Percentiles rank a stretch among this genome's conserved stretches.
Evolutionary conservation across 1,140 invertebrate species (phyloP).

Genomic region (Andrena cerasifolii): DNA sequence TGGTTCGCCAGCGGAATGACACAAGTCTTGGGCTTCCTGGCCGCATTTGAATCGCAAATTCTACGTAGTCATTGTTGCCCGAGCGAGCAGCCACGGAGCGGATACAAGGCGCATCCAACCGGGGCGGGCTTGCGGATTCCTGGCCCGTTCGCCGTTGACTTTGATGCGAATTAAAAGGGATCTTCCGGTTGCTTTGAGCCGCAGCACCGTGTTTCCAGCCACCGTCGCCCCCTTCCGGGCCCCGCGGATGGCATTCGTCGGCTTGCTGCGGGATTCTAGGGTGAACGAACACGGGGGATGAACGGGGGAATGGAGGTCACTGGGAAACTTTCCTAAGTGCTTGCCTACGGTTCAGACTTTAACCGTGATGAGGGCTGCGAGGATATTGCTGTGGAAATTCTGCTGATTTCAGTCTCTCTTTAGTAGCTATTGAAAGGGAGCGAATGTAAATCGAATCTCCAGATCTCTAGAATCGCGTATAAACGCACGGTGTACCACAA

Average conservation of each 20-base stretch:
- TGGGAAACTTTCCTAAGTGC: too few relatives aligned
- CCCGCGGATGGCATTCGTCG: too few relatives aligned
- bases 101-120: conserved; percentile 31
- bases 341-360: too few relatives aligned
- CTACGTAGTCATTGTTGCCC: conserved; percentile 57
- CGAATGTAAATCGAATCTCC: too few relatives aligned
- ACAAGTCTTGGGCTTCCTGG: conserved; percentile 38
- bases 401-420: too few relatives aligned
- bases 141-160: not conserved
- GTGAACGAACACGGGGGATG: too few relatives aligned
- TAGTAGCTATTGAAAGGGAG: too few relatives aligned
- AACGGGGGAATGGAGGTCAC: too few relatives aligned
- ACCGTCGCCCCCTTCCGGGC: conserved; percentile 26
- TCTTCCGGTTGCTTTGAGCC: conserved; percentile 16
- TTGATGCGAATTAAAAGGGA: conserved; percentile 40
- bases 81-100: conserved; percentile 26
- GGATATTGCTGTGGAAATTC: too few relatives aligned
- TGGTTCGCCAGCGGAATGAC: conserved; percentile 62
- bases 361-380: too few relatives aligned
- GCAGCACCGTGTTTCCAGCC: not conserved
- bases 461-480: too few relatives aligned
- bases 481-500: not conserved
- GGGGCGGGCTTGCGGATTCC: conserved; percentile 25
- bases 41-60: conserved; percentile 68
- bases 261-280: too few relatives aligned